These are phyloP conservation scores for Collichthys lucidus DNA, from an alignment of 2,113 vertebrate genomes.

Conservation along the genomic window DNA sequence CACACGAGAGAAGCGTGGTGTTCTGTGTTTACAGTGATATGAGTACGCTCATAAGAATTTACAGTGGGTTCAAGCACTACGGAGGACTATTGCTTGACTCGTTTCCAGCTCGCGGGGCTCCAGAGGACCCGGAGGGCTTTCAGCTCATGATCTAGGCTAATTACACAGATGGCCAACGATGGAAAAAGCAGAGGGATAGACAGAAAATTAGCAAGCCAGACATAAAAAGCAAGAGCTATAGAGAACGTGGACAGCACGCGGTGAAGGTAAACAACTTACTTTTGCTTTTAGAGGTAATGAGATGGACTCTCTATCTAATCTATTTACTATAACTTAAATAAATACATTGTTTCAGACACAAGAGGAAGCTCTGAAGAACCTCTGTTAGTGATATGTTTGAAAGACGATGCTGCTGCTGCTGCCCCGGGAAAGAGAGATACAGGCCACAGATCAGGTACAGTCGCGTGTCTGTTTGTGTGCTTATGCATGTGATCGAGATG, in stretches of 20 bases:
- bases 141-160: constrained; percentile 37
- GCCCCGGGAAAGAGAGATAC: neutral
- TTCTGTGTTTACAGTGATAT: constrained; percentile 1
- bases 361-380: neutral
- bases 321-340: neutral
- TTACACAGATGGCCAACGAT: constrained; percentile 29
- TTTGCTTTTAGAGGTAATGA: neutral
- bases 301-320: neutral
- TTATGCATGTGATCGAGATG: constrained; percentile 30
- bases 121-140: constrained; percentile 13
- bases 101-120: constrained; percentile 26
- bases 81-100: neutral
- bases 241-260: neutral
- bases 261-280: neutral
- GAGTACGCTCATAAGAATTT: constrained; percentile 2
- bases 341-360: neutral
- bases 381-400: neutral
- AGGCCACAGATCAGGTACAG: constrained; percentile 15
- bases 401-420: neutral
- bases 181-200: neutral
- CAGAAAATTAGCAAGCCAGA: neutral
- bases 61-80: neutral
- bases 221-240: neutral
- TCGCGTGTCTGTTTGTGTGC: constrained; percentile 21
- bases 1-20: neutral